phyloP scores from a whole-genome alignment of 2,797 vertebrate genomes.

The Manis javanica region DNA sequence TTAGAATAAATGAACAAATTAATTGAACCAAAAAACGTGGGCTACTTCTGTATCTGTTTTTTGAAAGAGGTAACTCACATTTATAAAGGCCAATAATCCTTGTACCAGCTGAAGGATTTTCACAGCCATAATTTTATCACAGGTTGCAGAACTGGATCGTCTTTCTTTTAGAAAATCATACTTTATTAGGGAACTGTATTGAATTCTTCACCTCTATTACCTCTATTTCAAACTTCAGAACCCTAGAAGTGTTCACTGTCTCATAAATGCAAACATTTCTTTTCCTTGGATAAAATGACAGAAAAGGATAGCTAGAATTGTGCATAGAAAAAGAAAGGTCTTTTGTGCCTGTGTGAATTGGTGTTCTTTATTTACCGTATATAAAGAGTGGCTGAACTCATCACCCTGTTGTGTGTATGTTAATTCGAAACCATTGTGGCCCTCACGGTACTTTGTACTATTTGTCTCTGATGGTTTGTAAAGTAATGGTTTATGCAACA shows the following conservation, averaged over 20 bases:
- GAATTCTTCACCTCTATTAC: conserved; percentile 82
- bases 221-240: conserved; percentile 78
- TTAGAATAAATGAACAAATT: conserved; percentile 28
- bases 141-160: conserved; percentile 20
- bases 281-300: conserved; percentile 72
- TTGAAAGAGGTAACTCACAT: background rate
- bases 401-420: background rate
- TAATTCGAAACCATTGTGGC: conserved; percentile 40
- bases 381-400: background rate
- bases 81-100: conserved; percentile 34
- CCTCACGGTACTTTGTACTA: background rate
- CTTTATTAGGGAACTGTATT: conserved; percentile 65
- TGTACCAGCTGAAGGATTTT: conserved; percentile 44
- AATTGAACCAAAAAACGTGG: conserved; percentile 47
- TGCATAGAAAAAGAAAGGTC: background rate
- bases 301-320: background rate
- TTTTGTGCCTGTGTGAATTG: background rate
- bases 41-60: conserved; percentile 3
- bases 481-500: conserved; percentile 18
- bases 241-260: conserved; percentile 76
- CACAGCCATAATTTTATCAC: conserved; percentile 68
- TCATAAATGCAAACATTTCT: conserved; percentile 78
- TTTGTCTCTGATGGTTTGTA: background rate
- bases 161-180: conserved; percentile 72
- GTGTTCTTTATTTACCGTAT: background rate